These are phyloP conservation scores for Rhagonycha fulva DNA, from an alignment of 2,888 invertebrate species.

Conservation along the genomic window DNA sequence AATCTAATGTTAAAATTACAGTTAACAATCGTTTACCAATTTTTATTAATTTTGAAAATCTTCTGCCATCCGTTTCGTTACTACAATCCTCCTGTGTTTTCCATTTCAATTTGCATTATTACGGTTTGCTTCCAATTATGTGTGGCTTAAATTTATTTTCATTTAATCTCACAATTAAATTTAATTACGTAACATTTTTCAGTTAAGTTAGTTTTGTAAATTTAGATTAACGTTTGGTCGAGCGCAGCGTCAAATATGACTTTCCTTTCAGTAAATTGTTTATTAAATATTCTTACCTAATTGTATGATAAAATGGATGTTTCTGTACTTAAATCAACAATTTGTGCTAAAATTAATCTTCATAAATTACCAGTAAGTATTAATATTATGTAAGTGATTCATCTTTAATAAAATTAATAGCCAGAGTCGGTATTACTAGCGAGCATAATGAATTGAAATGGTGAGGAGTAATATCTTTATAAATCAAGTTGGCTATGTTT, in stretches of 20 bases:
- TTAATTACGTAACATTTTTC: not conserved
- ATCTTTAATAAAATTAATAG: not conserved
- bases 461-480: slow-evolving; percentile 14
- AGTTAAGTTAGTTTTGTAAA: not conserved
- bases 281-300: not conserved
- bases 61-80: too few relatives aligned
- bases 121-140: not conserved
- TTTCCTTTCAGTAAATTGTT: not conserved
- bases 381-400: not conserved
- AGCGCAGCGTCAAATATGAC: not conserved
- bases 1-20: too few relatives aligned
- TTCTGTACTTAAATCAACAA: not conserved
- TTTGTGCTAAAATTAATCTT: not conserved
- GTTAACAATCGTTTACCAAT: too few relatives aligned
- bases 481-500: slow-evolving; percentile 17
- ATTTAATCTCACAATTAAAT: not conserved
- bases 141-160: not conserved
- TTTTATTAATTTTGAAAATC: too few relatives aligned
- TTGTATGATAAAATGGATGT: not conserved
- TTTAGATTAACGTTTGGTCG: not conserved
- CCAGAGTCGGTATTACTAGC: not conserved
- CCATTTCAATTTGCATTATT: too few relatives aligned
- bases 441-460: not conserved
- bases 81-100: too few relatives aligned
- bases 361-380: slow-evolving; percentile 1